Base-by-base conservation (phyloP, 2,888 invertebrate genomes). In the Oxyscelio sp. region DNA sequence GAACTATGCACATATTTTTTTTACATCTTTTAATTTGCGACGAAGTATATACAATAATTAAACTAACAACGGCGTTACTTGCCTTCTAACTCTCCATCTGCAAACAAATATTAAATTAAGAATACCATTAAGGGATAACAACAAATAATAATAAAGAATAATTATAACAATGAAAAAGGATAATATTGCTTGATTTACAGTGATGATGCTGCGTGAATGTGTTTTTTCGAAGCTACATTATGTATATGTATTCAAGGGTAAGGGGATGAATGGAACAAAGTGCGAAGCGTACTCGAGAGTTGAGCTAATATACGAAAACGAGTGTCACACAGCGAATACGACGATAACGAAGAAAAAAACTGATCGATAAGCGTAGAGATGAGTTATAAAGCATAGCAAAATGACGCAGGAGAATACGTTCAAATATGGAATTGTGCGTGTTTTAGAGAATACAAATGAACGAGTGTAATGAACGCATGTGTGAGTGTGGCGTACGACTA, bases 121-220 rank as follows among this genome's bases (percentile, higher is more conserved):
- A 94, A 93, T 94, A 94, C 90, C 90, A 91, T 91, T 92, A 93
- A 94, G 92, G 90, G 90, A 93, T 92, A 92, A 92, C 90, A 93
- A 92, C 89, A 92, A 92, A 90, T 89, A 89, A 90, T 90, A 91
- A 91, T 90, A 90, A 90, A 90, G 89, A 91, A 88, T 90, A 91
- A 90, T 90, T 90, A 90, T 90, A 90, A 89, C 88, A 88, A 88
- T 88, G 89, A 89, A 81, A 85, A 88, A 85, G 85, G 87, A 90
- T 90, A 89, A 89, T 90, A 91, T 89, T 91, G 95, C 94, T 95
- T 95, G 94, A 94, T 94, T 94, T 94, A 94, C 92, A 94, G 94
- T 94, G 94, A 38, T 65, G 70, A 74, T 68, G 63, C 87, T 87
- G 89, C 75, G 79, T 85, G 87, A 87, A 85, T 86, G 78, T 85